Conservation (phyloP, 2,888 invertebrate species). For the Tridacna crocea region DNA sequence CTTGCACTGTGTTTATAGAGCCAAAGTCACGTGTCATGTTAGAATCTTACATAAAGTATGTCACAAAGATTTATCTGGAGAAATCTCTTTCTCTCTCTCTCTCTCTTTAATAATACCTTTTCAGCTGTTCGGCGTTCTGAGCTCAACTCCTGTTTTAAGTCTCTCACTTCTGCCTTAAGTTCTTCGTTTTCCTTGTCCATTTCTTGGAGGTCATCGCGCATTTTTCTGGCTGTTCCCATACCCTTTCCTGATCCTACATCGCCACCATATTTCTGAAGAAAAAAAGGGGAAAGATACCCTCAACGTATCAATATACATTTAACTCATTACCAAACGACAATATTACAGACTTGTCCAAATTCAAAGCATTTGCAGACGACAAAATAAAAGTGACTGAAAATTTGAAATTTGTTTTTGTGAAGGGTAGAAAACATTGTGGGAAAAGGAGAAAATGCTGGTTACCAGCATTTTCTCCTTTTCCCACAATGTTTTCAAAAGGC, state of each 20-base stretch:
- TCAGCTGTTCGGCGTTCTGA: slow-evolving; percentile 79
- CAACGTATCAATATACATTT: neutral
- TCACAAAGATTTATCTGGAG: too few relatives aligned
- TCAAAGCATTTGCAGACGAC: too few relatives aligned
- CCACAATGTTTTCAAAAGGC: slow-evolving; percentile 18
- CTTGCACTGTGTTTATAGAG: too few relatives aligned
- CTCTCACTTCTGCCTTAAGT: slow-evolving; percentile 76
- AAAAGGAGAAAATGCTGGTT: slow-evolving; percentile 6
- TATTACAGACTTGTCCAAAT: too few relatives aligned
- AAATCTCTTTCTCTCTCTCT: too few relatives aligned
- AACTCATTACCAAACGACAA: too few relatives aligned
- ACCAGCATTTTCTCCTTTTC: slow-evolving; percentile 5
- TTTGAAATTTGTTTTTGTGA: too few relatives aligned
- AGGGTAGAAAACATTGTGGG: slow-evolving; percentile 5
- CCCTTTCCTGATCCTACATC: slow-evolving; percentile 60
- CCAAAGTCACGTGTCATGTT: too few relatives aligned
- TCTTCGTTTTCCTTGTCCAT: slow-evolving; percentile 79
- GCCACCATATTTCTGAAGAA: slow-evolving; percentile 73
- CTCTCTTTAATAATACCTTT: slow-evolving; percentile 62
- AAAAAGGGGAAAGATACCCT: neutral
- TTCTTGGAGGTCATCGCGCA: slow-evolving; percentile 80
- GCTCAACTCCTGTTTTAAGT: slow-evolving; percentile 77
- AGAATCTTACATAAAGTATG: too few relatives aligned
- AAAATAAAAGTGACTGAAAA: too few relatives aligned
- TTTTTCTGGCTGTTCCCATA: slow-evolving; percentile 63